Base-by-base conservation (phyloP, 1,140 invertebrate species). In the Cherax quadricarinatus region DNA sequence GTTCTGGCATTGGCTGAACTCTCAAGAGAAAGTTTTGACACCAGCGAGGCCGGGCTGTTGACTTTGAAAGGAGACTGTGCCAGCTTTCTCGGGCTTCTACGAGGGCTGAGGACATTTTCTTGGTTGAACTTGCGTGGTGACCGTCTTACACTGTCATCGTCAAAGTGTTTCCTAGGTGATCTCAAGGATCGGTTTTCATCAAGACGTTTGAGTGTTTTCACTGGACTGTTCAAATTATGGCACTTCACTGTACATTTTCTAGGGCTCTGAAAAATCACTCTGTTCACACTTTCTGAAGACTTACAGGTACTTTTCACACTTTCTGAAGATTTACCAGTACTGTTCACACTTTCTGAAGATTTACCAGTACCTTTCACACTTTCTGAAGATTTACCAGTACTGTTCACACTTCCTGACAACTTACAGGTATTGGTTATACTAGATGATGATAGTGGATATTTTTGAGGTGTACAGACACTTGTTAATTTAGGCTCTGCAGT, bases 1-100 rank as follows among this genome's bases (percentile, higher is more conserved):
- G 78, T 93, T 60, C 41, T 85, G 2, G 30, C 21, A 41, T 60
- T 86, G 1, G 73, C 12, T 21, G 92, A 84, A 70, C 87, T 93
- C 24, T 66, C 21, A 18, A 93, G 75, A 14, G 83, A 81, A n/a
- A 93, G 87, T 86, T 57, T 93, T 21, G 88, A 93, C 51, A 93
- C 82, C 48, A 90, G 80, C 5, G 91, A 84, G 7, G 91, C 83
- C 21, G 91, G 91, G 66, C 91, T 92, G 49, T 41, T 88, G n/a
- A 84, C 70, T 4, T 66, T 48, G 51, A 57, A 6, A 16, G 91
- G 86, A 14, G 91, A 92, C 81, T 57, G 49, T 30, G 79, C 21
- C 3, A 78, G 60, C 60, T 92, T 92, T 60, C 80, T 88, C 7
- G 86, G 79, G 51, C 78, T 62, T 30, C 80, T 83, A 4, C 70